Base-by-base conservation (phyloP, 2,888 invertebrate genomes). In the Brenthis hecate region DNA sequence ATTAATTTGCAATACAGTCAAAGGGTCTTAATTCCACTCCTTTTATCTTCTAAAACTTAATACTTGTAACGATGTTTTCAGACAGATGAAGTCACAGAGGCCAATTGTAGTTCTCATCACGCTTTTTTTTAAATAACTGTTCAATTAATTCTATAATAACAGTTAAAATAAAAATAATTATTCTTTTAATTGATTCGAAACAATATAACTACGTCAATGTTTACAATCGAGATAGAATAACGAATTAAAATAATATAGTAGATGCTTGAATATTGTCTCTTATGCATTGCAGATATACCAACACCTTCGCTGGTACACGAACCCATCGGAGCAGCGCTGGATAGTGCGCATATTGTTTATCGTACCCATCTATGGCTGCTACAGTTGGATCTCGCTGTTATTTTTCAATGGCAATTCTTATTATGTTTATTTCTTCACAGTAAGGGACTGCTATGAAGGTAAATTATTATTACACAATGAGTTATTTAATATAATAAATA, bases 391-490 rank as follows among this genome's bases (percentile, higher is more conserved):
- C 80, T 98, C 98, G 83, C 94, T 99, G 81, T 93, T 99, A 79
- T 99, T 99, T 94, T 99, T 99, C 94, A 98, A 98, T 89, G 98
- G 97, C 79, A 98, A 99, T 91, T 98, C 98, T 83, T 98, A 98
- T 85, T 99, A 99, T 86, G 97, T 99, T 73, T 99, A 99, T 93
- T 99, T 99, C 94, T 99, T 99, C 93, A 99, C 99, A 66, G 97
- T 99, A 80, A 95, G 99, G 83, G 99, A 99, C 94, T 99, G 99
- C 92, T 99, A 99, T 93, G 99, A 99, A 96, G 98, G 98, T 98
- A 91, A 78, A 53, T 6, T 1, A 53, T 50, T 54, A 56, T 43
- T 36, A 8, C 36, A 43, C 11, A 43, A 43, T 43, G 2, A 43
- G 36, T 8, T 43, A 43, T 43, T 43, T 0, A 43, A 11, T 43